Conservation (phyloP, 1,140 invertebrate genomes). For the Temnothorax nylanderi region DNA sequence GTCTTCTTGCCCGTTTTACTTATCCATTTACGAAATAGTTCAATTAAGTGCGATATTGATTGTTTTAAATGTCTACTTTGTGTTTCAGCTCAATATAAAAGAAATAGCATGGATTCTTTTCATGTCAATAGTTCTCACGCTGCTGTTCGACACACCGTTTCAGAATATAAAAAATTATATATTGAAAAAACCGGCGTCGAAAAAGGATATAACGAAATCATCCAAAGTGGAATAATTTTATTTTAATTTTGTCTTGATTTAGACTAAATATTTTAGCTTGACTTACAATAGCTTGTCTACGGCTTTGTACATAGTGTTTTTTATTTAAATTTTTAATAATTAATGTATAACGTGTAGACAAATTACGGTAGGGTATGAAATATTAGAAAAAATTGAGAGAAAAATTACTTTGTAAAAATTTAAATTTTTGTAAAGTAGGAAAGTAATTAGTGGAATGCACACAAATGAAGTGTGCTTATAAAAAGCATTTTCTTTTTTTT, state of each 20-base stretch:
- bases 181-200: slow-evolving; percentile 69
- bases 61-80: slow-evolving; percentile 43
- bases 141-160: slow-evolving; percentile 89
- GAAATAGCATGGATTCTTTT: slow-evolving; percentile 87
- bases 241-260: slow-evolving; percentile 9
- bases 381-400: background rate
- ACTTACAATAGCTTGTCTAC: slow-evolving; percentile 27
- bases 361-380: background rate
- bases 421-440: background rate
- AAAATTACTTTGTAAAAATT: background rate
- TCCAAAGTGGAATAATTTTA: slow-evolving; percentile 75
- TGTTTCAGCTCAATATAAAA: slow-evolving; percentile 87
- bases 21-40: background rate
- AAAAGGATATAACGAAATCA: slow-evolving; percentile 57
- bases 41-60: slow-evolving; percentile 21
- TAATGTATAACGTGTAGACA: slow-evolving; percentile 79
- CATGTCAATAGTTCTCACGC: slow-evolving; percentile 87
- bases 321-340: slow-evolving; percentile 38
- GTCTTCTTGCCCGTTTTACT: background rate
- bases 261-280: slow-evolving; percentile 36
- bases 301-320: slow-evolving; percentile 71
- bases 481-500: background rate
- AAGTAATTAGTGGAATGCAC: background rate
- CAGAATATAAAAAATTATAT: slow-evolving; percentile 88
- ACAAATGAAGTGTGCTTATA: background rate